A percentile compares a stretch with the other conserved stretches of the same genome.
Evolutionary conservation across 2,888 invertebrate species (phyloP).

Genomic region (Rhogogaster chlorosoma): DNA sequence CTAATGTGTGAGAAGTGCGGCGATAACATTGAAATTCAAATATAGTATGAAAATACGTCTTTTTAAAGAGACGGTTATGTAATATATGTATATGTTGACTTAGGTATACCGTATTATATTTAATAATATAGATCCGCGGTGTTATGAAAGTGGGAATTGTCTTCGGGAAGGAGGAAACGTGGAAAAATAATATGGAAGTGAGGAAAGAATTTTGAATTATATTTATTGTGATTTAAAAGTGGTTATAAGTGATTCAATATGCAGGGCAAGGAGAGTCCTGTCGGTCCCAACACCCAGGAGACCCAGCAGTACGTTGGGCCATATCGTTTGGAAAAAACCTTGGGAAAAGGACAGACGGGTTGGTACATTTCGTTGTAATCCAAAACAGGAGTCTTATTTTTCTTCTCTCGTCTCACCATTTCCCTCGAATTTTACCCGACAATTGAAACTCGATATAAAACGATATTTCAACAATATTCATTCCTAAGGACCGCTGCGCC

Average conservation of each 20-base stretch:
- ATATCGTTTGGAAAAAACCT: constrained; percentile 98
- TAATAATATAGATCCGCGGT: constrained; percentile 17
- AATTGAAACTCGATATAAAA: constrained; percentile 6
- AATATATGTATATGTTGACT: constrained; percentile 35
- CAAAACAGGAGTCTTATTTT: constrained; percentile 34
- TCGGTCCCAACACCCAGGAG: constrained; percentile 80
- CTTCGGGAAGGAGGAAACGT: neutral
- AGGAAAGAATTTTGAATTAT: constrained; percentile 28
- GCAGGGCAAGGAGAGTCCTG: constrained; percentile 74
- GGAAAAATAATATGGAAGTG: constrained; percentile 45
- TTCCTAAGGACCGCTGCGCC: neutral
- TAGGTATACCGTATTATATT: constrained; percentile 3
- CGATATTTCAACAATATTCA: neutral
- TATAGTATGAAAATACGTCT: constrained; percentile 11
- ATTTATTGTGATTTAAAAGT: constrained; percentile 1
- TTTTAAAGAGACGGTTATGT: constrained; percentile 19
- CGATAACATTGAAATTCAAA: neutral
- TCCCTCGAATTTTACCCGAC: neutral
- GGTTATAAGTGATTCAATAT: constrained; percentile 62
- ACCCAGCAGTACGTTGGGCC: constrained; percentile 98
- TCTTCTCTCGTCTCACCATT: constrained; percentile 4
- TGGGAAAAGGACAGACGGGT: constrained; percentile 99
- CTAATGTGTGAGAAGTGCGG: neutral
- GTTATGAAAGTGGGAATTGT: constrained; percentile 4
- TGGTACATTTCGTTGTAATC: constrained; percentile 37